Percentiles rank a stretch among this genome's conserved stretches.
These are phyloP conservation scores for Nesogale talazaci DNA, from an alignment of 2,113 vertebrate species.

Conservation along the genomic window DNA sequence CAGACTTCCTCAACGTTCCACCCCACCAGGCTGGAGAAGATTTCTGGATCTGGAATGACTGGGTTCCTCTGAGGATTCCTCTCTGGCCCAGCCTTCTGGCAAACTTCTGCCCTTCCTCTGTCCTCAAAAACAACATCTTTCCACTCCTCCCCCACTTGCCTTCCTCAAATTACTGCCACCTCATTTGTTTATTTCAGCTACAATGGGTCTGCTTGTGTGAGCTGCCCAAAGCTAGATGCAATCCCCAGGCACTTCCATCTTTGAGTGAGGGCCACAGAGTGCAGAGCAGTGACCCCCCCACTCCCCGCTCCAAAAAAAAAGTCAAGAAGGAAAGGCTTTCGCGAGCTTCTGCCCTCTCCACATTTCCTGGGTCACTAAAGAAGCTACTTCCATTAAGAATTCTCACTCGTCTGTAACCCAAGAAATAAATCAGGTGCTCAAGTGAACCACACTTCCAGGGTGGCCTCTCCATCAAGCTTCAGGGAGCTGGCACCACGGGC, in stretches of 20 bases:
- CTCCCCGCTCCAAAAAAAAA: not conserved
- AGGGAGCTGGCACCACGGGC: slow-evolving; percentile 29
- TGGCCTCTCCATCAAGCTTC: slow-evolving; percentile 25
- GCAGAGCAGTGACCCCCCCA: not conserved
- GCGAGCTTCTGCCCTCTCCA: slow-evolving; percentile 40
- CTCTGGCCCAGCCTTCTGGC: slow-evolving; percentile 36
- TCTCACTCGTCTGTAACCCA: slow-evolving; percentile 67
- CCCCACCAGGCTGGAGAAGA: not conserved
- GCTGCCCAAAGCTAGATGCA: slow-evolving; percentile 49
- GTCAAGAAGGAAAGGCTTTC: slow-evolving; percentile 56
- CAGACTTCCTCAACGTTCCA: not conserved
- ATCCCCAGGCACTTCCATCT: not conserved
- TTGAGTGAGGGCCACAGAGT: slow-evolving; percentile 31
- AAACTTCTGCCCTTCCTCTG: slow-evolving; percentile 57
- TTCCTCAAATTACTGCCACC: slow-evolving; percentile 58
- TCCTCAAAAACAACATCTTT: slow-evolving; percentile 58
- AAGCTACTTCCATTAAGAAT: slow-evolving; percentile 71
- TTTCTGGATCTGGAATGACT: not conserved
- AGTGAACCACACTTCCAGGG: slow-evolving; percentile 37
- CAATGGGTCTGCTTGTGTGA: slow-evolving; percentile 19
- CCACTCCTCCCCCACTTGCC: slow-evolving; percentile 30
- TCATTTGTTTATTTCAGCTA: slow-evolving; percentile 70
- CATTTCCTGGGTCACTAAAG: slow-evolving; percentile 74
- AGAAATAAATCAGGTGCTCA: slow-evolving; percentile 76
- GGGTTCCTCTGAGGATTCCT: not conserved